phyloP scores from a whole-genome alignment of 2,113 vertebrate species.

The Nicator chloris region DNA sequence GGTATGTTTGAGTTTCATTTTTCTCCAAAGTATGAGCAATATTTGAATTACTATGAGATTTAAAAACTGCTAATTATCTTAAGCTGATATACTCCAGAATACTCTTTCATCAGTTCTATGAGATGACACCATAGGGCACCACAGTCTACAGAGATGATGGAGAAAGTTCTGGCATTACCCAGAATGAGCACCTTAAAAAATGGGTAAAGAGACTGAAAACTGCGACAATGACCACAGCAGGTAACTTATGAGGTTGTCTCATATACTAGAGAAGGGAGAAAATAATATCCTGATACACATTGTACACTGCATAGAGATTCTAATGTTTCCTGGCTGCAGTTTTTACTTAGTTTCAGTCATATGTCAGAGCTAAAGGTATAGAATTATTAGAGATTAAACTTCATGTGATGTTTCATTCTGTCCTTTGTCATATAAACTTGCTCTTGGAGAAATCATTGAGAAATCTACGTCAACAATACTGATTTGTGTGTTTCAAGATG shows the following conservation, averaged over 20 bases:
- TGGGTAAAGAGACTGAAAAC: background rate
- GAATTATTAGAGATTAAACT: background rate
- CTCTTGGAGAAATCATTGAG: background rate
- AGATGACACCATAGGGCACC: background rate
- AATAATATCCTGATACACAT: background rate
- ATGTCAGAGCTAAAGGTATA: background rate
- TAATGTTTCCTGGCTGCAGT: background rate
- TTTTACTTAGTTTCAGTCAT: background rate
- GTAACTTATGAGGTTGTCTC: background rate
- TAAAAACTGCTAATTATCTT: background rate
- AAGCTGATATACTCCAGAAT: background rate
- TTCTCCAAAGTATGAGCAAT: background rate
- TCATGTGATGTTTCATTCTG: background rate
- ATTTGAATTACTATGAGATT: background rate
- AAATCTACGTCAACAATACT: background rate
- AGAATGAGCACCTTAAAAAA: background rate
- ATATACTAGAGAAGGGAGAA: background rate
- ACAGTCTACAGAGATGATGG: background rate
- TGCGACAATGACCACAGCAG: background rate
- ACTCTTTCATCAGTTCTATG: background rate
- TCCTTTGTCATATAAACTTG: background rate
- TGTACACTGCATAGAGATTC: background rate
- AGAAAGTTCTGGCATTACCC: background rate
- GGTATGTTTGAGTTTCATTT: background rate
- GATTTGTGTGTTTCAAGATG: background rate